Evolutionary conservation across 64 coral and sea anemone genomes (phyloP).

Genomic region (Porites lutea): DNA sequence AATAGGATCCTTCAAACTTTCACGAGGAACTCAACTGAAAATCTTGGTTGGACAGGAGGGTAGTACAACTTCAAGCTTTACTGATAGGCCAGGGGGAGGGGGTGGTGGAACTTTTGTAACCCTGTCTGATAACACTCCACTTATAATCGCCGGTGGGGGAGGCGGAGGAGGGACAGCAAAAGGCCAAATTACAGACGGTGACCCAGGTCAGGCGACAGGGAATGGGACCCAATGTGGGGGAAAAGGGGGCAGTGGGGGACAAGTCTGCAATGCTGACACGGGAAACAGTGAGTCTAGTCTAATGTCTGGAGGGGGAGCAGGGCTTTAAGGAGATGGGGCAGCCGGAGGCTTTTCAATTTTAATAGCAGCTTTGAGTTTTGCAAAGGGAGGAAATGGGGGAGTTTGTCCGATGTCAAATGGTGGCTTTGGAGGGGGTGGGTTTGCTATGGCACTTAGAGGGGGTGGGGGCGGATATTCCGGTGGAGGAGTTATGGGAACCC

Average conservation of each 20-base stretch:
- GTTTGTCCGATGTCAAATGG: neutral
- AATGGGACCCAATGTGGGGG: constrained; percentile 74
- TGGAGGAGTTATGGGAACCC: constrained; percentile 24
- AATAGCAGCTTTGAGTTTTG: constrained; percentile 43
- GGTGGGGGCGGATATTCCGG: constrained; percentile 87
- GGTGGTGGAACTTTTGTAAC: constrained; percentile 83
- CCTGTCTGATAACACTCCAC: constrained; percentile 49
- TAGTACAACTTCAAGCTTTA: neutral
- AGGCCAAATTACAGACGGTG: constrained; percentile 50
- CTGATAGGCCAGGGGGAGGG: constrained; percentile 45
- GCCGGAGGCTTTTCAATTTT: neutral
- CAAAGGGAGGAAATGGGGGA: constrained; percentile 67
- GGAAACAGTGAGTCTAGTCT: neutral
- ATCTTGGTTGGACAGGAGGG: constrained; percentile 87
- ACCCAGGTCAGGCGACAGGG: constrained; percentile 69
- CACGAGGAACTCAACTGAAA: constrained; percentile 57
- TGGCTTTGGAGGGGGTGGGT: constrained; percentile 48
- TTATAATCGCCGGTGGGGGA: constrained; percentile 82
- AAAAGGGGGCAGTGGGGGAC: constrained; percentile 43
- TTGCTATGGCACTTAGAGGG: constrained; percentile 12
- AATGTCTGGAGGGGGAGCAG: constrained; percentile 4
- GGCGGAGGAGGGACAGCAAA: constrained; percentile 53
- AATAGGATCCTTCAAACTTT: constrained; percentile 65
- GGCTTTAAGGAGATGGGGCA: neutral
- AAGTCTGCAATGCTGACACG: constrained; percentile 17